phyloP scores from a whole-genome alignment of 2,888 invertebrate species.

The Eremobia ochroleuca region DNA sequence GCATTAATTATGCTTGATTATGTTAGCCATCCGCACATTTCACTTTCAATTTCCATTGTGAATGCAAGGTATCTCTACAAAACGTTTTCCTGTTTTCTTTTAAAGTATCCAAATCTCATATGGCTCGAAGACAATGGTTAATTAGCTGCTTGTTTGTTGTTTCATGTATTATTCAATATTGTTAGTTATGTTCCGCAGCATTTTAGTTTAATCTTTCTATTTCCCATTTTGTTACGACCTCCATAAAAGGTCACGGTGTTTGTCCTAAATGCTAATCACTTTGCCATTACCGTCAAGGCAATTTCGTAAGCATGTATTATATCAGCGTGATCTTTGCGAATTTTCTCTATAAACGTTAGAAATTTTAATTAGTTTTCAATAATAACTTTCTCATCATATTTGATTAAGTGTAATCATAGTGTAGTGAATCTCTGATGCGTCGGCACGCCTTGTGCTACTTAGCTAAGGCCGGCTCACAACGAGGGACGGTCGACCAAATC shows the following conservation, averaged over 20 bases:
- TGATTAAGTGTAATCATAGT: slow-evolving; percentile 60
- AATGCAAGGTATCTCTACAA: slow-evolving; percentile 26
- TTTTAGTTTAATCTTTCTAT: slow-evolving; percentile 52
- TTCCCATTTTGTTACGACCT: slow-evolving; percentile 68
- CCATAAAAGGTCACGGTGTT: slow-evolving; percentile 77
- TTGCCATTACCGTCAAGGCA: slow-evolving; percentile 75
- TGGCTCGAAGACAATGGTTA: slow-evolving; percentile 19
- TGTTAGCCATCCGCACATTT: slow-evolving; percentile 53
- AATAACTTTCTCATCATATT: slow-evolving; percentile 54
- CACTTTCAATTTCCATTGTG: slow-evolving; percentile 41
- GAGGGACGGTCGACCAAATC: slow-evolving; percentile 68
- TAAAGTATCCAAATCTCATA: slow-evolving; percentile 13
- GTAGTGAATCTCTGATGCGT: slow-evolving; percentile 54
- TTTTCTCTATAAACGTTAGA: slow-evolving; percentile 53
- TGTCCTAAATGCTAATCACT: slow-evolving; percentile 79
- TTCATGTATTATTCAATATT: slow-evolving; percentile 37
- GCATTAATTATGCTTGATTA: slow-evolving; percentile 68
- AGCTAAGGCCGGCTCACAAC: slow-evolving; percentile 69
- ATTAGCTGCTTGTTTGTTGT: slow-evolving; percentile 15
- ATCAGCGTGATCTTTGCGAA: slow-evolving; percentile 42
- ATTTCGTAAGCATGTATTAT: slow-evolving; percentile 62
- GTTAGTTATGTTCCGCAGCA: slow-evolving; percentile 19
- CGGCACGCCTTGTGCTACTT: slow-evolving; percentile 75
- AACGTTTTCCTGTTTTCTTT: slow-evolving; percentile 14
- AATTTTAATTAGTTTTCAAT: slow-evolving; percentile 61